These are phyloP conservation scores for Poecile montanus DNA, from an alignment of 2,797 vertebrate species.

Conservation along the genomic window DNA sequence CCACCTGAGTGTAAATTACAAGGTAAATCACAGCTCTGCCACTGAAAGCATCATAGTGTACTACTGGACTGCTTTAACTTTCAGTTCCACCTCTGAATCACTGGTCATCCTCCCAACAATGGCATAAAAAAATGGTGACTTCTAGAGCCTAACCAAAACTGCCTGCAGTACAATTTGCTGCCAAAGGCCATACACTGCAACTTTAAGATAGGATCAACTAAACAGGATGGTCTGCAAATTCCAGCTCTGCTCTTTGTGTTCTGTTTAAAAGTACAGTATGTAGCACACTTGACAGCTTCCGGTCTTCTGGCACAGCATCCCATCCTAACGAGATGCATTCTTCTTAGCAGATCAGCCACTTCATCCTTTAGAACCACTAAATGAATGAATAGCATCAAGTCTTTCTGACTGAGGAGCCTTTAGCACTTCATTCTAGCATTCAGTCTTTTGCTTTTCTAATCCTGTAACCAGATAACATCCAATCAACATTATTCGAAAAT, in stretches of 20 bases:
- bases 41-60: not conserved
- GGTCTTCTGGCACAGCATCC: not conserved
- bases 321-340: not conserved
- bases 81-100: not conserved
- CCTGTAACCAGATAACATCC: not conserved
- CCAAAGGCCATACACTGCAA: not conserved
- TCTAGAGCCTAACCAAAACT: not conserved
- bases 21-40: not conserved
- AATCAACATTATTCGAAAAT: not conserved
- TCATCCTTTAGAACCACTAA: conserved; percentile 19
- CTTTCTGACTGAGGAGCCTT: not conserved
- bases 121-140: not conserved
- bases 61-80: not conserved
- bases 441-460: conserved; percentile 8
- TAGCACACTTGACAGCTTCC: not conserved
- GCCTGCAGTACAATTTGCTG: not conserved
- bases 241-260: not conserved
- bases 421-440: not conserved
- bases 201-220: not conserved
- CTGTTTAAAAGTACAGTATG: not conserved
- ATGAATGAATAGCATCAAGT: not conserved
- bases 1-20: not conserved
- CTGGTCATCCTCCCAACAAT: not conserved
- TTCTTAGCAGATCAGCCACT: conserved; percentile 24
- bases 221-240: not conserved